phyloP scores from a whole-genome alignment of 1,140 invertebrate species.

The Mizuhopecten yessoensis region DNA sequence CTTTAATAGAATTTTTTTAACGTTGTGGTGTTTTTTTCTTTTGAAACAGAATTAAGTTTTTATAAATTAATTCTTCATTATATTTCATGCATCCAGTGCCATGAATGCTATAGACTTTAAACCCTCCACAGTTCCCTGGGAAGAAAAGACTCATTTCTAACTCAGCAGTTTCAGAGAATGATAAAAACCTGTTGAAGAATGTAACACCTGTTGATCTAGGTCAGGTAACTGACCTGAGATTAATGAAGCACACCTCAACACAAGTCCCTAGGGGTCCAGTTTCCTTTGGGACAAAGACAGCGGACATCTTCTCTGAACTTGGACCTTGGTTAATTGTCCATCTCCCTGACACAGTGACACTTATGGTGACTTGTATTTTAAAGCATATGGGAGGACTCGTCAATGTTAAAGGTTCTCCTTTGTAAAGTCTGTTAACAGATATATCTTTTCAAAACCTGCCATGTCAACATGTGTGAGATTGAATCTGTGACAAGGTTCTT shows the following conservation, averaged over 20 bases:
- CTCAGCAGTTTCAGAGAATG: slow-evolving; percentile 18
- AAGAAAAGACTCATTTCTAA: background rate
- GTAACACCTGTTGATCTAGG: slow-evolving; percentile 20
- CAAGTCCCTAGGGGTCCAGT: background rate
- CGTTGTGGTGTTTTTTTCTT: background rate
- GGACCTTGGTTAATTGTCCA: background rate
- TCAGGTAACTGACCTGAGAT: slow-evolving; percentile 17
- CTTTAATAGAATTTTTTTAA: background rate
- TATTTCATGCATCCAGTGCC: background rate
- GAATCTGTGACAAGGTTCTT: background rate
- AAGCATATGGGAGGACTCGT: background rate
- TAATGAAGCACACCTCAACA: slow-evolving; percentile 31
- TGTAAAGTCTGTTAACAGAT: background rate
- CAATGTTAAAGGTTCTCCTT: background rate
- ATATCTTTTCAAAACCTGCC: background rate
- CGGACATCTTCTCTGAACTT: background rate
- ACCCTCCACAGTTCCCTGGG: background rate
- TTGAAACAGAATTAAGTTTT: background rate
- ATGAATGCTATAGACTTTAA: background rate
- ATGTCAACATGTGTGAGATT: background rate
- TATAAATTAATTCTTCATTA: background rate
- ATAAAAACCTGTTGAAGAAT: background rate
- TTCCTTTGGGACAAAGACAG: background rate
- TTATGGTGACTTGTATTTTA: background rate
- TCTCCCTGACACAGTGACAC: background rate